Evolutionary conservation across 2,888 invertebrate species (phyloP).

Genomic region (Drosophila tripunctata): DNA sequence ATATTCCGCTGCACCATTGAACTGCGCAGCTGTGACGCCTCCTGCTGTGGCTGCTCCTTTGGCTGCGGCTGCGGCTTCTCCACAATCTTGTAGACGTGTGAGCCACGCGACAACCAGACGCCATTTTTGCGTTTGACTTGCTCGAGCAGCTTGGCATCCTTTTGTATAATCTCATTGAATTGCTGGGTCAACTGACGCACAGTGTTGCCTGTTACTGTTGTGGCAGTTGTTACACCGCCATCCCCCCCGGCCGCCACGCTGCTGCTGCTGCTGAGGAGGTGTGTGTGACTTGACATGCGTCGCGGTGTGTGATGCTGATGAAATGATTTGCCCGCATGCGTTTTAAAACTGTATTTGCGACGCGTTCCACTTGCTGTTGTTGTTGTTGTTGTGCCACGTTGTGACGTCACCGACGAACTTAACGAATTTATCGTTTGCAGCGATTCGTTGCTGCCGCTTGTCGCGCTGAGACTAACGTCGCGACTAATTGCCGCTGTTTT

Average conservation of each 20-base stretch:
- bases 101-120: conserved; percentile 84
- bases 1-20: conserved; percentile 81
- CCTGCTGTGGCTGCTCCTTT: not conserved
- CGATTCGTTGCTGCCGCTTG: conserved; percentile 68
- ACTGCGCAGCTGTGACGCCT: conserved; percentile 14
- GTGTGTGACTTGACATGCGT: conserved; percentile 45
- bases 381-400: too few relatives aligned
- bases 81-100: conserved; percentile 83
- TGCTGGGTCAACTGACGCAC: conserved; percentile 89
- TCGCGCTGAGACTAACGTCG: conserved; percentile 51
- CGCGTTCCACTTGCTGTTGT: conserved; percentile 37
- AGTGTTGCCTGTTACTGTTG: too few relatives aligned
- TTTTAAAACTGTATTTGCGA: conserved; percentile 84
- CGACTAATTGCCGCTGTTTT: not conserved
- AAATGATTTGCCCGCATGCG: conserved; percentile 78
- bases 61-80: conserved; percentile 58
- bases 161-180: conserved; percentile 87
- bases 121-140: conserved; percentile 86
- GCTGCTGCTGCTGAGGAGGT: conserved; percentile 16
- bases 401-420: conserved; percentile 51
- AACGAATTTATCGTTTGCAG: conserved; percentile 46
- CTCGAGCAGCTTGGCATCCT: conserved; percentile 84
- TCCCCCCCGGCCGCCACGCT: conserved; percentile 20
- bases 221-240: too few relatives aligned
- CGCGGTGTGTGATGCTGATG: conserved; percentile 75